A percentile compares a stretch with the other conserved stretches of the same genome.
Conservation (phyloP, 2,113 vertebrate species). For the Montifringilla adamsi region DNA sequence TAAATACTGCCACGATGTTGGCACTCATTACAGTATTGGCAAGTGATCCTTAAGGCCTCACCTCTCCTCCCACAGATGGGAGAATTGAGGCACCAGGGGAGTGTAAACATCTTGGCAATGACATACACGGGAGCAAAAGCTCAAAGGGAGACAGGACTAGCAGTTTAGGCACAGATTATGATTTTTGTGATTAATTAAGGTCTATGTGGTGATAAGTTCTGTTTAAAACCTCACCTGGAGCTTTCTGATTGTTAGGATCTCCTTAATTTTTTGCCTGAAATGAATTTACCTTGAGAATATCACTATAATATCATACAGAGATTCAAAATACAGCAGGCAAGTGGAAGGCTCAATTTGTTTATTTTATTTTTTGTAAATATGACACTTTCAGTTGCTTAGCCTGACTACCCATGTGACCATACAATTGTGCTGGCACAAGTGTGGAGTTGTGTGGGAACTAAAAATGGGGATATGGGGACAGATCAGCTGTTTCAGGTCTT, state of each 20-base stretch:
- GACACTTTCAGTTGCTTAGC: neutral
- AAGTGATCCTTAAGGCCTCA: neutral
- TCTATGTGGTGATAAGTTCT: neutral
- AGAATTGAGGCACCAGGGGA: neutral
- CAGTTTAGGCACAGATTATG: neutral
- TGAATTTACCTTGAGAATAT: neutral
- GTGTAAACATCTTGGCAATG: neutral
- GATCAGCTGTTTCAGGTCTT: neutral
- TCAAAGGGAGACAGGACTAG: neutral
- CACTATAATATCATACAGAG: rapidly evolving
- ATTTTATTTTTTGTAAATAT: neutral
- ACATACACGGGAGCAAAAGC: neutral
- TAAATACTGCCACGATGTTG: neutral
- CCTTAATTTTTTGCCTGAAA: neutral
- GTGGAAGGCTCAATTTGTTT: neutral
- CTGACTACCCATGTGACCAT: rapidly evolving
- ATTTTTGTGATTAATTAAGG: neutral
- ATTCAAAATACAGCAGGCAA: neutral
- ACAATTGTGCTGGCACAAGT: neutral
- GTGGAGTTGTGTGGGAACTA: neutral
- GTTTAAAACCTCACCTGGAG: neutral
- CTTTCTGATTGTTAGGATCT: neutral
- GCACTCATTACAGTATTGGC: neutral
- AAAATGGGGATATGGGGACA: neutral
- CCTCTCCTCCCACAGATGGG: constrained; percentile 1